Evolutionary conservation across 2,113 vertebrate species (phyloP).

Genomic region (Protobothrops flavoviridis): DNA sequence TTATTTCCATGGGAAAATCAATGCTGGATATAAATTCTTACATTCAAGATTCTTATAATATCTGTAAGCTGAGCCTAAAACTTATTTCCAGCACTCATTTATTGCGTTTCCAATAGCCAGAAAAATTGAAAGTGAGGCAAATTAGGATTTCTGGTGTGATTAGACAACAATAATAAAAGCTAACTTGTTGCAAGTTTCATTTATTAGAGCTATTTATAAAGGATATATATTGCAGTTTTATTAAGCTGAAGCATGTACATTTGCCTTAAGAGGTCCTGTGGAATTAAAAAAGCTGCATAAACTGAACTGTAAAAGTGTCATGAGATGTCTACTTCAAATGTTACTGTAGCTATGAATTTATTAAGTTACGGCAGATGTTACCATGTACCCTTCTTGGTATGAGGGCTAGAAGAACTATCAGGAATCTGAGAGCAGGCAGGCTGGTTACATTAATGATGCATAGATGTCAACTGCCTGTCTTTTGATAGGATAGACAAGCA

Average conservation of each 20-base stretch:
- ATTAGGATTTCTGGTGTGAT: not conserved
- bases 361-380: not conserved
- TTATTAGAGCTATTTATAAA: not conserved
- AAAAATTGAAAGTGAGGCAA: not conserved
- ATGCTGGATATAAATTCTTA: constrained; percentile 33
- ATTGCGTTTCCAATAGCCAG: not conserved
- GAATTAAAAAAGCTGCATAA: not conserved
- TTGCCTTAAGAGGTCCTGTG: not conserved
- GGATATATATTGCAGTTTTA: not conserved
- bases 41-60: constrained; percentile 1
- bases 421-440: not conserved
- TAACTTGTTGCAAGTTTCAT: not conserved
- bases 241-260: not conserved
- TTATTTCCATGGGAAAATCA: not conserved
- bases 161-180: not conserved
- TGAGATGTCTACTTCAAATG: not conserved
- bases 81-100: constrained; percentile 14
- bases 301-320: not conserved
- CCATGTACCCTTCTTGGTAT: not conserved
- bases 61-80: not conserved
- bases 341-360: not conserved
- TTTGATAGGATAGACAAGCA: not conserved
- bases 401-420: not conserved
- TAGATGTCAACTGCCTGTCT: not conserved
- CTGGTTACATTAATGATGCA: not conserved